Base-by-base conservation (phyloP, 2,888 invertebrate genomes). In the Chymomyza caudatula region DNA sequence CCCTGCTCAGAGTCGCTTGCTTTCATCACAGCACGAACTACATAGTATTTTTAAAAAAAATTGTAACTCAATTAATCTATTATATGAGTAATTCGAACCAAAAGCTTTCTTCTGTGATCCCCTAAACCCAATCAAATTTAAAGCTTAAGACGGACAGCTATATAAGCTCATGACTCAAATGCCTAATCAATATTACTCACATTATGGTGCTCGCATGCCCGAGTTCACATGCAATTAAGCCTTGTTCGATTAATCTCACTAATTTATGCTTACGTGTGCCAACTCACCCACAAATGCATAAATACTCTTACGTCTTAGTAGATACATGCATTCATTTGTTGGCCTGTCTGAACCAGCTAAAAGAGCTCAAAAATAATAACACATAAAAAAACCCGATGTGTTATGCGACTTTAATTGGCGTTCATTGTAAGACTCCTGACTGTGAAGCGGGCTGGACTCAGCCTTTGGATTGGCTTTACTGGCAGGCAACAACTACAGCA, bases 221-320 rank as follows among this genome's bases (percentile, higher is more conserved):
- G 85, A 85, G 87, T 85, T 83, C 75, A 77, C 74, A 73, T 86
- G 85, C 86, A 86, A 88, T 89, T 89, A 87, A 89, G 88, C 89
- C 88, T 89, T 89, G 88, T 89, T 89, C 89, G 89, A 89, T 89
- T 89, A 89, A 89, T 89, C 88, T 89, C 86, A 85, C 87, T 89
- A 88, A 89, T 89, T 89, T 89, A 89, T 89, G 85, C 88, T 86
- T 87, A 88, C 85, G 88, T 88, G 88, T 80, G 81, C 78, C 78
- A 72, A 73, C 69, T 51, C 17, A 29, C n/a, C n/a, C n/a, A n/a
- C n/a, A n/a, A n/a, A n/a, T n/a, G n/a, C n/a, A n/a, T n/a, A n/a
- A n/a, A n/a, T 77, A 68, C 75, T 58, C 61, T n/a, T 42, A 29
- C 23, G 62, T n/a, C n/a, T n/a, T n/a, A n/a, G n/a, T 8, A 47